A percentile compares a stretch with the other conserved stretches of the same genome.
Evolutionary conservation across 2,113 vertebrate species (phyloP).

Genomic region (Parotia lawesii): DNA sequence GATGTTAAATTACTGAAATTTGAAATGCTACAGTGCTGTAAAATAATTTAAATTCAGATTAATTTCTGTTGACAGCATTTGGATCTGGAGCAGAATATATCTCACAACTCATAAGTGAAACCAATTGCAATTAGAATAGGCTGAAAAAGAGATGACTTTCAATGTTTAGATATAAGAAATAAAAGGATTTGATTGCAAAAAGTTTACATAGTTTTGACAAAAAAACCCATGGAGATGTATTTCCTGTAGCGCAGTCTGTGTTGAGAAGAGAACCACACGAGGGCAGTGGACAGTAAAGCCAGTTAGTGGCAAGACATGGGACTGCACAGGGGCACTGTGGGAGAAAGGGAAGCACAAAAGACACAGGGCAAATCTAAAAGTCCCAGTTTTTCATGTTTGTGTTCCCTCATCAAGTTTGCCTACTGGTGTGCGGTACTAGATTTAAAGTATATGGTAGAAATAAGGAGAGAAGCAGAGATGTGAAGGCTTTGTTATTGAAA

Average conservation of each 20-base stretch:
- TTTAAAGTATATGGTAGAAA: not conserved
- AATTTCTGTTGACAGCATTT: not conserved
- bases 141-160: not conserved
- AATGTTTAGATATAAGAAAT: not conserved
- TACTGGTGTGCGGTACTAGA: not conserved
- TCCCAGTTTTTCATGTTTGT: not conserved
- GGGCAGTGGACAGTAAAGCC: not conserved
- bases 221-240: not conserved
- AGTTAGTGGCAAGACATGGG: not conserved
- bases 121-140: not conserved
- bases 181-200: not conserved
- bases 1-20: not conserved
- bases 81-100: not conserved
- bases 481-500: not conserved
- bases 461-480: not conserved
- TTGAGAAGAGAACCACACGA: rapidly evolving
- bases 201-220: not conserved
- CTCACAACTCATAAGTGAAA: not conserved
- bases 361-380: not conserved
- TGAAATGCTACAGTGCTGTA: not conserved
- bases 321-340: not conserved
- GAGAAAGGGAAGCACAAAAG: not conserved
- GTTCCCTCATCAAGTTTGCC: not conserved
- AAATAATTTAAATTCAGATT: not conserved
- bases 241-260: not conserved